Conservation (phyloP, 2,888 invertebrate genomes). For the Calliphora vomitoria region DNA sequence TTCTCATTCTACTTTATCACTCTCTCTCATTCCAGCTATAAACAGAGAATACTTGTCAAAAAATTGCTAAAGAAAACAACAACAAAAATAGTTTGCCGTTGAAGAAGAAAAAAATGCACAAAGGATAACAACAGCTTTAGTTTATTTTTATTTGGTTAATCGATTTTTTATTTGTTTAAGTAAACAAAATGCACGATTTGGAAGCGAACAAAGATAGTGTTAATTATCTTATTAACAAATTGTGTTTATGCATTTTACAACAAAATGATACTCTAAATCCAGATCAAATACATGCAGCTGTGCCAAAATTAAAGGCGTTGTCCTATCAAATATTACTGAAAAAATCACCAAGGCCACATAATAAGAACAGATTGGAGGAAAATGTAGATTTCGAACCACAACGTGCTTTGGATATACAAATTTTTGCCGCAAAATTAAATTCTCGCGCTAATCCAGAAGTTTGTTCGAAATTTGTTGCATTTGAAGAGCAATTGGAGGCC, state of each 20-base stretch:
- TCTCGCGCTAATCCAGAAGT: constrained; percentile 74
- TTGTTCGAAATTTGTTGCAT: constrained; percentile 75
- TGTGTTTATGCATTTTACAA: constrained; percentile 76
- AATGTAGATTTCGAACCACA: constrained; percentile 77
- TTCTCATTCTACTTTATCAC: background rate
- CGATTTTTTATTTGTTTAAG: constrained; percentile 34
- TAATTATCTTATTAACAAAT: constrained; percentile 77
- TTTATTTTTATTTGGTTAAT: constrained; percentile 39
- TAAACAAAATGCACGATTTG: constrained; percentile 74
- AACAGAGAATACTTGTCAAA: constrained; percentile 6
- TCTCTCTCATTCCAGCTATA: background rate
- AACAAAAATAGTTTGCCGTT: constrained; percentile 1
- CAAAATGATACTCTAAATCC: constrained; percentile 59
- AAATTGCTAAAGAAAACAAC: background rate
- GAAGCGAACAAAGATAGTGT: constrained; percentile 77
- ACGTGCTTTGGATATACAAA: constrained; percentile 77
- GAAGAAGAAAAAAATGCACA: constrained; percentile 13
- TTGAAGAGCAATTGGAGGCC: constrained; percentile 76
- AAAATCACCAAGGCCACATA: constrained; percentile 75
- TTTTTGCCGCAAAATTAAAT: constrained; percentile 78
- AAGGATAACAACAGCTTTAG: constrained; percentile 36
- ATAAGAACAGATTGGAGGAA: constrained; percentile 60
- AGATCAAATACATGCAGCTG: constrained; percentile 75
- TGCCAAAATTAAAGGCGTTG: constrained; percentile 76
- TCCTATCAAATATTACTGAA: constrained; percentile 79